These are phyloP conservation scores for Drosophila truncata DNA, from an alignment of 1,140 invertebrate species.

Conservation along the genomic window DNA sequence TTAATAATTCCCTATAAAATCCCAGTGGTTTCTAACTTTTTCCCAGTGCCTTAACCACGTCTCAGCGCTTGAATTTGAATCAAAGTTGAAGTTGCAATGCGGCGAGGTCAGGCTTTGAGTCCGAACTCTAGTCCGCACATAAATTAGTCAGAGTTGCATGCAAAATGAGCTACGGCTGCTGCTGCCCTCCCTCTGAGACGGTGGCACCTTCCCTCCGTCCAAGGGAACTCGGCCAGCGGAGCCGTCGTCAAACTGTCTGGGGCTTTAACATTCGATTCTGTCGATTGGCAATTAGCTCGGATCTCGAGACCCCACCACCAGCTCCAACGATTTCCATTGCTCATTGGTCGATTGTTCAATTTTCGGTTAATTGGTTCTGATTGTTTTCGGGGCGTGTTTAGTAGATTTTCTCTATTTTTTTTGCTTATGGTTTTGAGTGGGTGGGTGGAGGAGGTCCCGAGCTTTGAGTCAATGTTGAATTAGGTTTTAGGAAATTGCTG, in stretches of 20 bases:
- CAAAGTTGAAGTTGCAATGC: conserved; percentile 44
- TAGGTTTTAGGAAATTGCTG: conserved; percentile 13
- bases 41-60: neutral
- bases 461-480: conserved; percentile 21
- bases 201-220: conserved; percentile 3
- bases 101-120: conserved; percentile 47
- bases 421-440: neutral
- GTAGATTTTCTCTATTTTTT: conserved; percentile 36
- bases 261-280: conserved; percentile 58
- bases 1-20: neutral
- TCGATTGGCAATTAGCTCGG: conserved; percentile 76
- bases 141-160: conserved; percentile 69
- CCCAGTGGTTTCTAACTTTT: neutral
- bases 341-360: conserved; percentile 75
- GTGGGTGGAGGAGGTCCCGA: conserved; percentile 15
- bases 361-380: conserved; percentile 83
- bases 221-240: conserved; percentile 1
- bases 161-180: conserved; percentile 65
- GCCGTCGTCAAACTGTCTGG: conserved; percentile 77
- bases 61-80: conserved; percentile 20
- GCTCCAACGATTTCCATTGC: conserved; percentile 37
- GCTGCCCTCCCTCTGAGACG: neutral
- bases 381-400: conserved; percentile 77
- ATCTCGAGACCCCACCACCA: conserved; percentile 43
- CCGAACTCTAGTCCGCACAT: conserved; percentile 43